Evolutionary conservation across 2,888 invertebrate genomes (phyloP).

Genomic region (Pherbina coryleti): DNA sequence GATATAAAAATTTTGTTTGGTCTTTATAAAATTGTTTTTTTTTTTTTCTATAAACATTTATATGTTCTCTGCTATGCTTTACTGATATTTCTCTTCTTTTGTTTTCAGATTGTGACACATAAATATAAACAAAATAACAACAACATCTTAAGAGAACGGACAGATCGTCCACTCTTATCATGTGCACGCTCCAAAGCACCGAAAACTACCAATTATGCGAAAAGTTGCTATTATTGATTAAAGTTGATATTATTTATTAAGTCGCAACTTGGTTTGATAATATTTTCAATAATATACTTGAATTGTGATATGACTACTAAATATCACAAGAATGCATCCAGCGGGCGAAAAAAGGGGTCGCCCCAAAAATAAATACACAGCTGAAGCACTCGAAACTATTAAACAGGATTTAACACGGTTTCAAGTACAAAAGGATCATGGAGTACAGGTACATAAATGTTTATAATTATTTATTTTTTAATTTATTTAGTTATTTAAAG

Average conservation of each 20-base stretch:
- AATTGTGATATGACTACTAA: conserved; percentile 70
- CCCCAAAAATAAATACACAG: conserved; percentile 70
- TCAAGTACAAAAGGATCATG: conserved; percentile 69
- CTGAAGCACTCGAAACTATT: conserved; percentile 69
- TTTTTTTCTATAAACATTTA: not conserved
- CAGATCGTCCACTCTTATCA: conserved; percentile 17
- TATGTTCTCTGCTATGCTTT: too few relatives aligned
- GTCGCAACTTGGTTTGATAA: conserved; percentile 23
- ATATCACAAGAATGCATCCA: conserved; percentile 70
- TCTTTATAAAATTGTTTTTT: not conserved
- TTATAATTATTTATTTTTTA: too few relatives aligned
- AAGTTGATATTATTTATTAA: conserved; percentile 24
- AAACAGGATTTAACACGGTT: conserved; percentile 69
- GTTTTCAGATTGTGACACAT: conserved; percentile 40
- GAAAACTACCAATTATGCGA: not conserved
- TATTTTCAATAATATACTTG: conserved; percentile 15
- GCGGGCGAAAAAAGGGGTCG: conserved; percentile 71
- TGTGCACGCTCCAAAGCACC: not conserved
- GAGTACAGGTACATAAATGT: conserved; percentile 63
- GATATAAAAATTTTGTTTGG: too few relatives aligned
- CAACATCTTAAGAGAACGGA: not conserved
- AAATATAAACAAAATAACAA: conserved; percentile 33
- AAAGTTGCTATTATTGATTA: conserved; percentile 44
- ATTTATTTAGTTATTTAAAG: too few relatives aligned
- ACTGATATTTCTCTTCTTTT: conserved; percentile 10